Base-by-base conservation (phyloP, 2,888 invertebrate species). In the Osedax frankpressi region DNA sequence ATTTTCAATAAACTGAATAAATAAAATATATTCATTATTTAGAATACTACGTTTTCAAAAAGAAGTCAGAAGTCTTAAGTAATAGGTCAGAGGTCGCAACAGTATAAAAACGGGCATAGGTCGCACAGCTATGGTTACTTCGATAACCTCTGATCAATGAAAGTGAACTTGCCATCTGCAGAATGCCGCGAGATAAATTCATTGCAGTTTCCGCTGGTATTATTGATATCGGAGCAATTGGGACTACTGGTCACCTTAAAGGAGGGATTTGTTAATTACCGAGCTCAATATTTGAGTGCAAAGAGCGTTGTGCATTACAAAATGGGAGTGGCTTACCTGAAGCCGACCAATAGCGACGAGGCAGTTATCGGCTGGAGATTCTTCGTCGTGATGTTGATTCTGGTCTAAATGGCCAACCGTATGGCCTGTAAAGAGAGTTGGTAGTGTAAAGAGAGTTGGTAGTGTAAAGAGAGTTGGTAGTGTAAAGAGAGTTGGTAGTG, bases 181-280 rank as follows among this genome's bases (percentile, higher is more conserved):
- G 92, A 91, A 87, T 98, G 95, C 63, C 98, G 90, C 69, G 97
- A 94, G 80, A 97, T 94, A 85, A 98, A 98, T 87, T 99, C 97
- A 44, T 44, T 44, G 19, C 44, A 11, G 6, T 19, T 19, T 67
- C 80, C 78, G 79, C 89, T 80, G 71, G 81, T 79, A 69, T 80
- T 92, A 74, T 92, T 89, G 84, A 93, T 88, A 84, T 98, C 96
- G 76, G 90, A 89, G 76, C 92, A 91, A 85, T 92, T 93, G 19
- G 97, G 95, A 74, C 95, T 94, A 71, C 94, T 95, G 72, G 96
- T 93, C 76, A 94, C 93, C 72, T 44, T 6, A n/a, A n/a, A n/a
- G n/a, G n/a, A n/a, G n/a, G n/a, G n/a, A n/a, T n/a, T n/a, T n/a
- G n/a, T n/a, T n/a, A n/a, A n/a, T n/a, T n/a, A n/a, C n/a, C n/a